Evolutionary conservation across 2,797 vertebrate genomes (phyloP).

Genomic region (Karalla daura): DNA sequence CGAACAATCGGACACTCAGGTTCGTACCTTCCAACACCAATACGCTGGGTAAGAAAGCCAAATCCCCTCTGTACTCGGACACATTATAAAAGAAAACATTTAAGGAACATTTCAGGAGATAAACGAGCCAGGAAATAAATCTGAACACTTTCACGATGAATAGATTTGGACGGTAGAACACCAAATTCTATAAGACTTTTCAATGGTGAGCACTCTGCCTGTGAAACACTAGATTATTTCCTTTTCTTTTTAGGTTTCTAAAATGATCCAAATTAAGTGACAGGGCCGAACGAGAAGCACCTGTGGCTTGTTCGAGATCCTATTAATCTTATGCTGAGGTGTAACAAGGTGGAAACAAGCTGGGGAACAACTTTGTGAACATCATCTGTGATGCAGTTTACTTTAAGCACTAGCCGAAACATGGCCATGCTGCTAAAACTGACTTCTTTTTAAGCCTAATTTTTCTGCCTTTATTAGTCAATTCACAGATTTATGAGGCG

Average conservation of each 20-base stretch:
- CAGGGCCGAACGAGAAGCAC: neutral
- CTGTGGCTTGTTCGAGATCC: neutral
- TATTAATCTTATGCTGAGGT: neutral
- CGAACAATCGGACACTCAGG: neutral
- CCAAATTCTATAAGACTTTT: neutral
- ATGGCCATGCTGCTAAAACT: neutral
- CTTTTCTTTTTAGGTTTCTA: neutral
- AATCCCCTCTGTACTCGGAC: neutral
- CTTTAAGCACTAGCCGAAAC: neutral
- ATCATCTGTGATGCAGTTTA: neutral
- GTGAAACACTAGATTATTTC: neutral
- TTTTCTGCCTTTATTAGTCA: constrained; percentile 9
- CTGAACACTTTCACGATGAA: neutral
- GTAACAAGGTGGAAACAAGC: neutral
- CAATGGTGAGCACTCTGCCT: neutral
- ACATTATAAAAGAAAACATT: neutral
- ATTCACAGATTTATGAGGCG: constrained; percentile 36
- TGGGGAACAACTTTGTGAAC: neutral
- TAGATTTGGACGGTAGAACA: neutral
- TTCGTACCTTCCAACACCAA: constrained; percentile 13
- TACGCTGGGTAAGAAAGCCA: neutral
- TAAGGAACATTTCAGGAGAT: neutral
- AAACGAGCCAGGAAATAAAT: neutral
- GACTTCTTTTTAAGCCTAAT: neutral
- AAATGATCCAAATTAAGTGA: neutral